Percentiles rank a stretch among this genome's conserved stretches.
Conservation (phyloP, 2,113 vertebrate genomes). For the Thinocorus orbignyianus region DNA sequence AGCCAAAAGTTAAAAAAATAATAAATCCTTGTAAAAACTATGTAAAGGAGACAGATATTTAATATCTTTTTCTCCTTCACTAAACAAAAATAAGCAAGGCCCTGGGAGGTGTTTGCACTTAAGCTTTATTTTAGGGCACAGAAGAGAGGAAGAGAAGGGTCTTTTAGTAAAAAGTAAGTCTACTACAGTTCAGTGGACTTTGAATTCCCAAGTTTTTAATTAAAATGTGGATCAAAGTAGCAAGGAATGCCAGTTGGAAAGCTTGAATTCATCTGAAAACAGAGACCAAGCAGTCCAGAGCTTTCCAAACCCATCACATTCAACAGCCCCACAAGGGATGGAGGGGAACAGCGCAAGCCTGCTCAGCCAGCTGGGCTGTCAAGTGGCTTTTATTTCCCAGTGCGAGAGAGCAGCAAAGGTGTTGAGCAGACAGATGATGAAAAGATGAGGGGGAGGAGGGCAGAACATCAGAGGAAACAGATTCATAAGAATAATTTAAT, state of each 20-base stretch:
- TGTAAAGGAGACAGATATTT: not conserved
- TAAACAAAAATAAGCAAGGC: not conserved
- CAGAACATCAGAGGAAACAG: slow-evolving; percentile 30
- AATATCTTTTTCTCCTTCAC: not conserved
- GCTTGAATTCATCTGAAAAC: not conserved
- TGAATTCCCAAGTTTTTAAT: slow-evolving; percentile 27
- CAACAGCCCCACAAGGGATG: not conserved
- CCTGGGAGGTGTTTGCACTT: not conserved
- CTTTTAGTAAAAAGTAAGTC: not conserved
- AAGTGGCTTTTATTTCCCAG: slow-evolving; percentile 14
- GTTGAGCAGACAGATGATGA: slow-evolving; percentile 14
- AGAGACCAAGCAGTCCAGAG: not conserved
- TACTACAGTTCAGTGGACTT: slow-evolving; percentile 1
- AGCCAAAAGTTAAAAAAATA: not conserved
- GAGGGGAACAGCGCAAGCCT: not conserved
- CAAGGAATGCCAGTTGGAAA: slow-evolving; percentile 10
- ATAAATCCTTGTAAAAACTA: not conserved
- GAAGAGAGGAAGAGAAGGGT: not conserved
- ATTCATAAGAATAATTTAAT: slow-evolving; percentile 75
- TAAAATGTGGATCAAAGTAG: not conserved
- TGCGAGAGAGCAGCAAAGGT: not conserved
- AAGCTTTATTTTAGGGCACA: not conserved
- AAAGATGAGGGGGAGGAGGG: slow-evolving; percentile 1
- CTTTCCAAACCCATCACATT: slow-evolving; percentile 35
- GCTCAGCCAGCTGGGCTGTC: slow-evolving; percentile 53